phyloP scores from a whole-genome alignment of 2,113 vertebrate genomes.

The Merops nubicus region DNA sequence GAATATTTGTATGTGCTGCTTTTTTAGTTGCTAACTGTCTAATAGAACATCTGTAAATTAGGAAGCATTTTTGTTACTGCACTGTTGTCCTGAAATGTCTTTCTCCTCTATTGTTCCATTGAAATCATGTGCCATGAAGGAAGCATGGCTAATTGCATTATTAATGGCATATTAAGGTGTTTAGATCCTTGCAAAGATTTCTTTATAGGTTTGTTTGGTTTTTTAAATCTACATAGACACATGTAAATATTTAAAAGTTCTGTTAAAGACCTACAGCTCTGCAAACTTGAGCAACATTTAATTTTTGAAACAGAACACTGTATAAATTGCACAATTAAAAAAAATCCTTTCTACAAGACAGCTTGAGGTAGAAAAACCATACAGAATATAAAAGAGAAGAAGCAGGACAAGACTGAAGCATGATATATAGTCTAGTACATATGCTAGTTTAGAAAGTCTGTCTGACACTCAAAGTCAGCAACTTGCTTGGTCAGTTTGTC shows the following conservation, averaged over 20 bases:
- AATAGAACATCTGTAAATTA: too few species aligned
- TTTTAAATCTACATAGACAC: not conserved
- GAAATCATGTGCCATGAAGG: not conserved
- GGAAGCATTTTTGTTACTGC: not conserved
- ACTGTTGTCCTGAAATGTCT: not conserved
- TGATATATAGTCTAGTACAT: not conserved
- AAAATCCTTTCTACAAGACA: not conserved
- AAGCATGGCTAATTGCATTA: not conserved
- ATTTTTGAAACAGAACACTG: not conserved
- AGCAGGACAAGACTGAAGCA: not conserved
- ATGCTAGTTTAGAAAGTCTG: not conserved
- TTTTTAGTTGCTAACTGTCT: slow-evolving; percentile 27
- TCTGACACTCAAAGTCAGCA: not conserved
- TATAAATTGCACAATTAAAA: not conserved
- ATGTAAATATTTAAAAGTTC: not conserved
- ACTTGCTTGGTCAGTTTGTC: not conserved
- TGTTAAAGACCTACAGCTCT: not conserved
- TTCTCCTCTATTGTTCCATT: not conserved
- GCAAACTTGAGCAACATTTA: not conserved
- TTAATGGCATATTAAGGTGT: not conserved
- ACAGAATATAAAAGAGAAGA: not conserved
- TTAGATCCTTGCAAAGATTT: not conserved
- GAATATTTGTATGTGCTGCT: slow-evolving; percentile 14
- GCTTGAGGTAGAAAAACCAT: not conserved
- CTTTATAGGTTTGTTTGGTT: not conserved